A percentile compares a stretch with the other conserved stretches of the same genome.
phyloP scores from a whole-genome alignment of 2,797 vertebrate species.

The Onychomys torridus region DNA sequence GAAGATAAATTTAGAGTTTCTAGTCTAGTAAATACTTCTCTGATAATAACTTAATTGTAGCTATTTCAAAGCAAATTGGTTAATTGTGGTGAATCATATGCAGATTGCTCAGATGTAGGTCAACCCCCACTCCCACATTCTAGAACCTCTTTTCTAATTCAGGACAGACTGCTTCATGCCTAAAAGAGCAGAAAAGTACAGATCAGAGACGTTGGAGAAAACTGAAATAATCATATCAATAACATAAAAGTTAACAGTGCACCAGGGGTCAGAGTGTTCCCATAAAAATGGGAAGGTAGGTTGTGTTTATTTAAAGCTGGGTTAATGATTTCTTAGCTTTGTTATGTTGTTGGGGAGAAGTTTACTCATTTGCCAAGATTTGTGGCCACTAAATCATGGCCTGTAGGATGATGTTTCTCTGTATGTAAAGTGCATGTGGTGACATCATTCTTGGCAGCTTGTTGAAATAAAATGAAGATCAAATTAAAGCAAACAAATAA shows the following conservation, averaged over 20 bases:
- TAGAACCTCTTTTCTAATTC: slow-evolving; percentile 71
- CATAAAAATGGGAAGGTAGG: not conserved
- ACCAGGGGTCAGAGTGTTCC: not conserved
- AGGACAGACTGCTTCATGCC: not conserved
- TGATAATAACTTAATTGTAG: slow-evolving; percentile 81
- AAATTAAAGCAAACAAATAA: not conserved
- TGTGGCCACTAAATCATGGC: not conserved
- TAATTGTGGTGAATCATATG: slow-evolving; percentile 80
- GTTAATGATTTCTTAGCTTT: not conserved
- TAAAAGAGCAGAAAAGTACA: slow-evolving; percentile 29
- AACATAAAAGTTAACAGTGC: not conserved
- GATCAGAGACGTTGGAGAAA: slow-evolving; percentile 25
- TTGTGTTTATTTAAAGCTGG: not conserved
- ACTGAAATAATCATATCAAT: not conserved
- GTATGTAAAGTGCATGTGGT: not conserved
- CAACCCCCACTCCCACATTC: slow-evolving; percentile 54
- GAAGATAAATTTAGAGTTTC: slow-evolving; percentile 78
- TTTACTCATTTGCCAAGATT: not conserved
- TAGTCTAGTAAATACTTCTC: slow-evolving; percentile 75
- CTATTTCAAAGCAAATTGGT: slow-evolving; percentile 77
- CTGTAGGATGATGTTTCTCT: not conserved
- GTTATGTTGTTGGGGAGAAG: not conserved
- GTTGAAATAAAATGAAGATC: not conserved
- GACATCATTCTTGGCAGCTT: not conserved
- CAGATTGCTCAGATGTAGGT: slow-evolving; percentile 77